A percentile compares a stretch with the other conserved stretches of the same genome.
Evolutionary conservation across 2,113 vertebrate genomes (phyloP).

Genomic region (Anser cygnoides): DNA sequence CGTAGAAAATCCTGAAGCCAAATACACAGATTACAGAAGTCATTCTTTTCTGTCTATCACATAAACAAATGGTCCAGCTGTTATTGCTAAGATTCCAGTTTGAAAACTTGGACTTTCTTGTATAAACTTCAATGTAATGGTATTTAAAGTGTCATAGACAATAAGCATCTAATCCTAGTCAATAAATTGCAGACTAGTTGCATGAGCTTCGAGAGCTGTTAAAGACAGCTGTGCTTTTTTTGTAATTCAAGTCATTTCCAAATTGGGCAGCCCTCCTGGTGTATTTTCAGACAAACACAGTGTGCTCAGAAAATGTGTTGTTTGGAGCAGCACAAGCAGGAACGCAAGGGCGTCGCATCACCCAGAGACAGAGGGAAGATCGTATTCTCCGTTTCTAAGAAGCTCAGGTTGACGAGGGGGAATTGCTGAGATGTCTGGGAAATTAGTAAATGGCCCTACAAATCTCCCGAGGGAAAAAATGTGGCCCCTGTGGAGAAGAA

Average conservation of each 20-base stretch:
- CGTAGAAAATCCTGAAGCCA: slow-evolving; percentile 79
- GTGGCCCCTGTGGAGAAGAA: slow-evolving; percentile 13
- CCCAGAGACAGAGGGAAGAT: neutral
- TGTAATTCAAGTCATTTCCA: slow-evolving; percentile 79
- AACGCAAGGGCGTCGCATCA: slow-evolving; percentile 58
- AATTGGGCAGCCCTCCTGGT: slow-evolving; percentile 80
- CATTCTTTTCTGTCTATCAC: slow-evolving; percentile 85
- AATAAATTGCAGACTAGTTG: slow-evolving; percentile 83
- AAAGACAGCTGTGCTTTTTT: slow-evolving; percentile 83
- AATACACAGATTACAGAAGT: slow-evolving; percentile 85
- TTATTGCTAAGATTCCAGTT: slow-evolving; percentile 85
- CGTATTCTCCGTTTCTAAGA: slow-evolving; percentile 25
- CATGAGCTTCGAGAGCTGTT: slow-evolving; percentile 80
- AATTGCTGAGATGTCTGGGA: slow-evolving; percentile 13
- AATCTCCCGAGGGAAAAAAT: neutral
- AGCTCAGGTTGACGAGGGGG: slow-evolving; percentile 20
- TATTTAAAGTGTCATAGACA: slow-evolving; percentile 89
- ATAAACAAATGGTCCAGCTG: slow-evolving; percentile 88
- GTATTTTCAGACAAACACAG: slow-evolving; percentile 82
- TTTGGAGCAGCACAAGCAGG: slow-evolving; percentile 57
- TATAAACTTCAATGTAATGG: slow-evolving; percentile 88
- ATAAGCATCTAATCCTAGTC: slow-evolving; percentile 86
- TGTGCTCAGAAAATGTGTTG: slow-evolving; percentile 73
- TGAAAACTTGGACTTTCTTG: slow-evolving; percentile 86
- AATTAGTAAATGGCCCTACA: slow-evolving; percentile 17